Base-by-base conservation (phyloP, 2,888 invertebrate species). In the Rhopalosiphum nymphaeae region DNA sequence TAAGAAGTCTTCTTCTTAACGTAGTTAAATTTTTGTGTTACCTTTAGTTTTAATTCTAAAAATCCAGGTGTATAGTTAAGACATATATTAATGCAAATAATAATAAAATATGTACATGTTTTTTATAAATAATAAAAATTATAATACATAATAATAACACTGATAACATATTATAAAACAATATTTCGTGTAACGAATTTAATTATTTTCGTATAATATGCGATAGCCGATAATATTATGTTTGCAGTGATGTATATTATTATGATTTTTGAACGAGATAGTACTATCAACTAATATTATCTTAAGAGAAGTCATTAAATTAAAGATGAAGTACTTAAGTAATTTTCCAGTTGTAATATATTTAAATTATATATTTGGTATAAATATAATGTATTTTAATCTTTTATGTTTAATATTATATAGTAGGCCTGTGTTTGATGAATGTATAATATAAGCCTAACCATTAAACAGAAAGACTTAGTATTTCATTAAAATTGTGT, bases 1-100 rank as follows among this genome's bases (percentile, higher is more conserved):
- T n/a, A n/a, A 49, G 0, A 4, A 1, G n/a, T 0, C n/a, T 49
- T 49, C 0, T n/a, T 61, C 13, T n/a, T 11, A 3, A 13, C n/a
- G n/a, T n/a, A 67, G 4, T 11, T n/a, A 67, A 1, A 4, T 3
- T n/a, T 67, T 67, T n/a, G n/a, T 3, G n/a, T n/a, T 3, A 9
- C 13, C 13, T 13, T n/a, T n/a, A n/a, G 13, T 67, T 67, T 67
- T 13, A n/a, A 13, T 67, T 67, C 1, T 4, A 67, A 4, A 67
- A 67, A 67, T 13, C n/a, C 3, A 0, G n/a, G 4, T 13, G 4
- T 13, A 3, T 0, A n/a, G 29, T 29, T 67, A 67, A 67, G n/a
- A 67, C n/a, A n/a, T 4, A n/a, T 4, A 61, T 11, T 11, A n/a
- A 61, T 26, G 10, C 3, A 11, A 29, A 61, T 13, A 61, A 61